Base-by-base conservation (phyloP, 2,888 invertebrate genomes). In the Masnerella sp. region DNA sequence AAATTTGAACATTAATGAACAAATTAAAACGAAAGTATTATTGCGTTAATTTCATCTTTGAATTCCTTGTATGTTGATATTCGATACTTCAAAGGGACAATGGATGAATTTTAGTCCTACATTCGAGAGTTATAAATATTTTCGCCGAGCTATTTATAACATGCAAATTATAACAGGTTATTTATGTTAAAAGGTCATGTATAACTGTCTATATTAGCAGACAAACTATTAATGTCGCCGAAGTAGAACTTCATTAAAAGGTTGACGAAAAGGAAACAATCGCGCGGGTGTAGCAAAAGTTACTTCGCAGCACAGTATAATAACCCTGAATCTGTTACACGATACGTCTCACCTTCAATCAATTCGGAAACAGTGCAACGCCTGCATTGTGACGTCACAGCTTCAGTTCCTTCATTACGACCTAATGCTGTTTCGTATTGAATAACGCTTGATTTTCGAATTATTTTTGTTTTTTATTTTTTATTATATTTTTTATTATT, bases 131-230 rank as follows among this genome's bases (percentile, higher is more conserved):
- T 38, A 38, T 42, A 22, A 36, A 51, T 25, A 36, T 4, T 51
- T 30, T 25, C 14, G 51, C 2, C 17, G n/a, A 18, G 9, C 7
- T 52, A 62, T 62, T 62, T 25, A 43, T 52, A 62, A 5, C 17
- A 9, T 25, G 15, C 11, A 22, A 43, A 62, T 52, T 32, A 43
- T 52, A 43, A 34, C 34, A 40, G 28, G 43, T 36, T 54, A 64
- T 52, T 64, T 64, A 25, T 64, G 52, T 52, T 42, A 52, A 64
- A 64, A 64, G 62, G 52, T 52, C 52, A 52, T 42, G 25, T 32
- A 52, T 52, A 64, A 64, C 62, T 43, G 49, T 52, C 34, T 52
- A 59, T 34, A 4, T 42, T 40, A 30, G 20, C 17, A 52, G 51
- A 40, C 52, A 34, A 49, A 54, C 45, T 64, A 52, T 51, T 52